Conservation (phyloP, 2,888 invertebrate species). For the Drosophila macrospina region DNA sequence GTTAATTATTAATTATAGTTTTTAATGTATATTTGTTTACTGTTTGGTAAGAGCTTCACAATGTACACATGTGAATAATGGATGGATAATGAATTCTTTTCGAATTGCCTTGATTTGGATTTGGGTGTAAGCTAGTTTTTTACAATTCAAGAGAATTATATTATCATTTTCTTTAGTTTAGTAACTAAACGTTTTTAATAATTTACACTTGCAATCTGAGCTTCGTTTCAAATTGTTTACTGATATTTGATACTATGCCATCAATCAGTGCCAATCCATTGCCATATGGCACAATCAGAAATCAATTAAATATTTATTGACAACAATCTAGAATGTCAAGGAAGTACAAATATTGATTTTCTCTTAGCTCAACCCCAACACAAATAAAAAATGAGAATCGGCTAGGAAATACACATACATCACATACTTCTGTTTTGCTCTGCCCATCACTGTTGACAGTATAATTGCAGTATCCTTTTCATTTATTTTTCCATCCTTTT, state of each 20-base stretch:
- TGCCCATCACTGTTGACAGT: neutral
- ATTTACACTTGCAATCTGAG: neutral
- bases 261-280: slow-evolving; percentile 51
- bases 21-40: slow-evolving; percentile 34
- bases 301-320: slow-evolving; percentile 72
- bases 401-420: neutral
- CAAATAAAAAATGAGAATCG: neutral
- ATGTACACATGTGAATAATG: slow-evolving; percentile 7
- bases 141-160: neutral
- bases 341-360: slow-evolving; percentile 44
- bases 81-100: neutral
- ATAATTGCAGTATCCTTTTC: neutral
- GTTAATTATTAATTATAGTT: slow-evolving; percentile 41
- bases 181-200: neutral
- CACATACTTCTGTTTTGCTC: too few relatives aligned
- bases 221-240: neutral
- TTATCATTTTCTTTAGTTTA: neutral
- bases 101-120: neutral
- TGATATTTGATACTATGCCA: slow-evolving; percentile 23
- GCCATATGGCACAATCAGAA: slow-evolving; percentile 40
- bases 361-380: slow-evolving; percentile 9
- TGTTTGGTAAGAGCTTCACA: slow-evolving; percentile 6
- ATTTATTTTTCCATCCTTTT: neutral
- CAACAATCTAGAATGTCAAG: slow-evolving; percentile 32
- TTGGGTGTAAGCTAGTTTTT: neutral